Base-by-base conservation (phyloP, 1,140 invertebrate species). In the Harpegnathos saltator region DNA sequence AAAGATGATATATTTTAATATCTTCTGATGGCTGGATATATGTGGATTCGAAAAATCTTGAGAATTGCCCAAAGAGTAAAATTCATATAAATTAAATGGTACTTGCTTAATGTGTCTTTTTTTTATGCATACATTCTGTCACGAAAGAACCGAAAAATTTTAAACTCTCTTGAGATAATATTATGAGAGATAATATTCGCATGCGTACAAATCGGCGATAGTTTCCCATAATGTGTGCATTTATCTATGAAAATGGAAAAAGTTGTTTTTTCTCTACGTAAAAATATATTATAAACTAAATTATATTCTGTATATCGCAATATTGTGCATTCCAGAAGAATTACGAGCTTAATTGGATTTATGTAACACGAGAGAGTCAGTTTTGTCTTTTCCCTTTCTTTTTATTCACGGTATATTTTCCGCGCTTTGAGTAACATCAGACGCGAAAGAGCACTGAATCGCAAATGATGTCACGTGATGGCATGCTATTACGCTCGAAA, bases 391-490 rank as follows among this genome's bases (percentile, higher is more conserved):
- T 44, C 11, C 5, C 7, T 33, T 7, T 63, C 4, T 44, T 58
- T 58, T 24, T 58, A 24, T 24, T 22, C 29, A 44, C 7, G 38
- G 38, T 71, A 33, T 1, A 72, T 15, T 58, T 54, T 73, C 33
- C 22, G 29, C 17, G 17, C 44, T 52, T 75, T 29, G 26, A 75
- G 44, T 11, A 29, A 1, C 19, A 65, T 33, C n/a, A 15, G 29
- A 19, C 4, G 38, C 22, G 58, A 58, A 63, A 29, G 58, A 26
- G 22, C 29, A 65, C 38, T 15, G 38, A 52, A 59, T 74, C 17
- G 19, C 59, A 63, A 63, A 50, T 63, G 44, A 75, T 58, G 69
- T 63, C 71, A 61, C 4, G 5, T 29, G 38, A 63, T 56, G 54
- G 33, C 38, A 22, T 44, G 38, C 62, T 44, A 65, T 65, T 65